Base-by-base conservation (phyloP, 1,140 invertebrate species). In the Maniola jurtina region DNA sequence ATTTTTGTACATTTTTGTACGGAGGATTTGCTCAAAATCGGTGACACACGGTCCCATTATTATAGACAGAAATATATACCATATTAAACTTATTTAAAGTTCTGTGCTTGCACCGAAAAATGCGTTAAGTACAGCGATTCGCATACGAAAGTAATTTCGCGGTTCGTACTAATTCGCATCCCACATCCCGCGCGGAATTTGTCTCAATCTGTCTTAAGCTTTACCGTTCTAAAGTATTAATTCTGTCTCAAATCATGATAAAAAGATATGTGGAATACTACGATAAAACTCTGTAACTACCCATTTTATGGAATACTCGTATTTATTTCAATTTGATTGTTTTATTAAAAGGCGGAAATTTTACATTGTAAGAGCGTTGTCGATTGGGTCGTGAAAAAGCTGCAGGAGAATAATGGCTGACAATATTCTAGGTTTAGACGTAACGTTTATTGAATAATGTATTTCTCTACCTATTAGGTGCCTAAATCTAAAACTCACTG, bases 341-440 rank as follows among this genome's bases (percentile, higher is more conserved):
- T 52, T 52, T 52, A 11, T 42, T 42, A 42, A 9, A 52, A 5
- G 64, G 64, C 47, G 64, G 45, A 65, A 57, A 52, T 45, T 45
- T 45, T 38, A 38, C 10, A 25, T 25, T 11, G 42, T 45, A 13
- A 36, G 36, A 61, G 70, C 65, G 57, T 67, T 67, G 16, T 16
- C 7, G 8, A 52, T 72, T 57, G 74, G 82, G 80, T 81, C 75
- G 84, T 68, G 70, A 54, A 56, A 59, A 33, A 68, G 80, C 81
- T 73, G 79, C 84, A 86, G 86, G 86, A 89, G 84, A 89, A 81
- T 89, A 89, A 89, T 86, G 76, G 86, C 72, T 83, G 86, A 87
- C 83, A 87, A 85, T 88, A 87, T 63, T 56, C 54, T 65, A 65
- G 35, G 10, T 35, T 65, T 56, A 48, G 50, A 45, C 14, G 6